Base-by-base conservation (phyloP, 1,140 invertebrate genomes). In the Diprion similis region DNA sequence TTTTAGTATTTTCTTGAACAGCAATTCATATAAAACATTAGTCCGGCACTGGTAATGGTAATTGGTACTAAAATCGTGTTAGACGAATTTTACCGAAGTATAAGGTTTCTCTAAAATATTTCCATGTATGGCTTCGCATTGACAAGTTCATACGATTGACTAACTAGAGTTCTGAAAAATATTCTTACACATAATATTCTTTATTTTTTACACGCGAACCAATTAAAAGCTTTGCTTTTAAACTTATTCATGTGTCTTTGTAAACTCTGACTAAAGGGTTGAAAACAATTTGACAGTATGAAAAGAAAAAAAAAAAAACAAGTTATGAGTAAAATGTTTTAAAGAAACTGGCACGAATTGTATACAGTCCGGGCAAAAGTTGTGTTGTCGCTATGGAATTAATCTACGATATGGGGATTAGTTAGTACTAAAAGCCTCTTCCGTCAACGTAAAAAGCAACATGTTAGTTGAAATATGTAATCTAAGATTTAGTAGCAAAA, bases 391-490 rank as follows among this genome's bases (percentile, higher is more conserved):
- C n/a, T 17, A 59, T 59, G 51, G 51, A 59, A 15, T 15, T 59
- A 59, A 8, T 13, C 11, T 59, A 17, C 24, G 6, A 37, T 59
- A 15, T 59, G 51, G 51, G 51, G 51, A 59, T 9, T 59, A 8
- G 51, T 59, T 59, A 59, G 51, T 8, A 59, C 51, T 59, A 59
- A 8, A 59, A 59, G n/a, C 51, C 51, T 59, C 51, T 59, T 59
- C 51, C 51, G 51, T 13, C 11, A 48, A 67, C 65, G 75, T 71
- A 74, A 70, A 75, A 75, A 76, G 70, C 73, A 71, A 78, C 74
- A 79, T 37, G 24, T 75, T 82, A 79, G 78, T 77, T 78, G 68
- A 78, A 75, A 78, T 79, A 75, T 82, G 78, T 81, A 81, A 79
- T 81, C 79, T 78, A 80, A 72, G 77, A 77, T 80, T 75, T 79